phyloP scores from a whole-genome alignment of 2,113 vertebrate species.

The Gnathonemus longibarbis region DNA sequence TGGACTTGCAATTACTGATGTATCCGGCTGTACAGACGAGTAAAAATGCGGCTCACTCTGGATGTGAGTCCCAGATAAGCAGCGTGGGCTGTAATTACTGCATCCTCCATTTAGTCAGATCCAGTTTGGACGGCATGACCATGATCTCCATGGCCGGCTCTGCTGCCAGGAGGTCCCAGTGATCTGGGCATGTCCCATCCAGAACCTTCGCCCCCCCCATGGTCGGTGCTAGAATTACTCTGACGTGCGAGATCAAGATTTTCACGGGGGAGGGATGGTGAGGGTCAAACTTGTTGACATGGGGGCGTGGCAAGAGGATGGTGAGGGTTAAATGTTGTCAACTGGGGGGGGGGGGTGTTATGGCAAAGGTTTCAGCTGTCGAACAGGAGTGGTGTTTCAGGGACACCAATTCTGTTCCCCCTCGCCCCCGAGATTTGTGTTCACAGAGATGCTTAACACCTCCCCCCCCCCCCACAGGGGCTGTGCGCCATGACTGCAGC shows the following conservation, averaged over 20 bases:
- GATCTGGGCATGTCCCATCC: not conserved
- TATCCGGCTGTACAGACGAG: not conserved
- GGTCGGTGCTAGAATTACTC: not conserved
- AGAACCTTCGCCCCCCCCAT: not conserved
- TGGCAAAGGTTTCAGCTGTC: not conserved
- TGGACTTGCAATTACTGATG: not conserved
- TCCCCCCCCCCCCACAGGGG: constrained; percentile 30
- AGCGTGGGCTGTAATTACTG: not conserved
- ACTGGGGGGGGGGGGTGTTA: not conserved
- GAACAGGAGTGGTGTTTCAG: not conserved
- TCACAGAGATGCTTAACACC: not conserved
- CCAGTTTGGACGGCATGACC: not conserved
- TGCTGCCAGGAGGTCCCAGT: not conserved
- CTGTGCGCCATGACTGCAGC: constrained; percentile 92
- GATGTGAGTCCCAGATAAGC: not conserved
- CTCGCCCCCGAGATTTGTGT: not conserved
- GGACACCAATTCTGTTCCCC: not conserved
- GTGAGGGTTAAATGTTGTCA: not conserved
- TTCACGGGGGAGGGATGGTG: not conserved
- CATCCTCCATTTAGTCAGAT: not conserved
- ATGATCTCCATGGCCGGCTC: not conserved
- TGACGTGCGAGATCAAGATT: not conserved
- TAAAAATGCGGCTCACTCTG: not conserved
- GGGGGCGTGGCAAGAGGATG: no score
- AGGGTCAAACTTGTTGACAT: no score